phyloP scores from a whole-genome alignment of 2,888 invertebrate genomes.

The Capitulum mitella region DNA sequence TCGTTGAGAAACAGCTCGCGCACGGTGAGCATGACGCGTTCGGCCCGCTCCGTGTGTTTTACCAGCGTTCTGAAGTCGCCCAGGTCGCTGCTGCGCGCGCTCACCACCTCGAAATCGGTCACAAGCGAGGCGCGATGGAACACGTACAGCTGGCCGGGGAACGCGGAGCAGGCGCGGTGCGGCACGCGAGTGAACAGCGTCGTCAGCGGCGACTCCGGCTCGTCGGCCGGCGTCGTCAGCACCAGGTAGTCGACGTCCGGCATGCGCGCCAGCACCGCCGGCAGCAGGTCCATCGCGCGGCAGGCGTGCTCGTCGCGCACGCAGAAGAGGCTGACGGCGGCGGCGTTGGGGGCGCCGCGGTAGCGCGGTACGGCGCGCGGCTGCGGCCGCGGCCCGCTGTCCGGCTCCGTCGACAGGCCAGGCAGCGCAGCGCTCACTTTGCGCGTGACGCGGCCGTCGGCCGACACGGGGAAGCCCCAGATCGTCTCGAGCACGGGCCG shows the following conservation, averaged over 20 bases:
- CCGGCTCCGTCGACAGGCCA: neutral
- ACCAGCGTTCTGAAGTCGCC: slow-evolving; percentile 33
- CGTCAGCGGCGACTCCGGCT: slow-evolving; percentile 50
- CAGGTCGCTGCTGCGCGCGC: slow-evolving; percentile 33
- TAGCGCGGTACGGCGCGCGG: slow-evolving; percentile 17
- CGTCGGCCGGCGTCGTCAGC: slow-evolving; percentile 51
- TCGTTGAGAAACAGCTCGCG: slow-evolving; percentile 26
- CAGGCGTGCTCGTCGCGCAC: slow-evolving; percentile 50
- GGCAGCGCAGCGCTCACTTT: neutral
- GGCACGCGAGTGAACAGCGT: slow-evolving; percentile 44
- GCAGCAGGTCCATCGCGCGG: slow-evolving; percentile 51
- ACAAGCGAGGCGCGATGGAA: slow-evolving; percentile 34
- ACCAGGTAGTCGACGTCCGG: slow-evolving; percentile 58
- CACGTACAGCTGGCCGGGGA: slow-evolving; percentile 38
- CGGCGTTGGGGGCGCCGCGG: slow-evolving; percentile 53
- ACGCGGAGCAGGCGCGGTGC: slow-evolving; percentile 42
- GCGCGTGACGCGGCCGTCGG: neutral
- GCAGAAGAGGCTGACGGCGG: slow-evolving; percentile 56
- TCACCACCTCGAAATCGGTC: slow-evolving; percentile 32
- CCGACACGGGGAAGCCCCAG: slow-evolving; percentile 11
- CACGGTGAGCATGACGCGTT: slow-evolving; percentile 35
- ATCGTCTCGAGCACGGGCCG: slow-evolving; percentile 4
- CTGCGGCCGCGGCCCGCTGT: neutral
- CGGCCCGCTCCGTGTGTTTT: slow-evolving; percentile 32
- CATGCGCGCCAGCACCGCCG: slow-evolving; percentile 59